phyloP scores from a whole-genome alignment of 1,140 invertebrate species.

The Acromyrmex charruanus region DNA sequence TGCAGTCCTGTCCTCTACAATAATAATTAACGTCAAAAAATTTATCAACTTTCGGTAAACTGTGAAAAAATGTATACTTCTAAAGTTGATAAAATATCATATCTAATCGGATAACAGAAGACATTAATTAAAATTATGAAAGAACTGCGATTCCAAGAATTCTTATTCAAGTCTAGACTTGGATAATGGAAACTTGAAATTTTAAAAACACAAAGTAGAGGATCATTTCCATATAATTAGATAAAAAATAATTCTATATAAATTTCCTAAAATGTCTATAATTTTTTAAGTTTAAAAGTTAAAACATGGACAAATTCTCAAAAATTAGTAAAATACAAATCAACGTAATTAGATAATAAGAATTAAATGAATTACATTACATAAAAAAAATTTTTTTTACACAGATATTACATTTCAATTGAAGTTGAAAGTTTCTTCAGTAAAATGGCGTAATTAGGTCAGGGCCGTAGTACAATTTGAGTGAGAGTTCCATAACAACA shows the following conservation, averaged over 20 bases:
- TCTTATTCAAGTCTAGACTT: too few species aligned
- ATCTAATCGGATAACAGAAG: background rate
- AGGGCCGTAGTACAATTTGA: background rate
- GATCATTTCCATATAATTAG: background rate
- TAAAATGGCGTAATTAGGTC: conserved; percentile 5
- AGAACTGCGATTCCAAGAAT: background rate
- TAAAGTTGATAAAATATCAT: background rate
- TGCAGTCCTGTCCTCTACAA: too few species aligned
- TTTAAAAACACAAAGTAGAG: background rate
- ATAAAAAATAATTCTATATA: background rate
- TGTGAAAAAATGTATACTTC: background rate
- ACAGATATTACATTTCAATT: background rate
- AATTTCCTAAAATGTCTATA: background rate
- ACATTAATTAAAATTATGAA: background rate
- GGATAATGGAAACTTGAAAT: background rate
- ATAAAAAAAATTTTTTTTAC: too few species aligned
- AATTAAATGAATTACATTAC: too few species aligned
- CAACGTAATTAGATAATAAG: background rate
- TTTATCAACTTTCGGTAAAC: background rate
- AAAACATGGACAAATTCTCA: background rate
- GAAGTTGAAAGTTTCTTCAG: background rate
- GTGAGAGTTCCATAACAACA: too few species aligned
- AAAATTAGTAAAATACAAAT: background rate
- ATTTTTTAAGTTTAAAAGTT: background rate
- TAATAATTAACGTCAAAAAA: background rate